Conservation (phyloP, 2,888 invertebrate species). For the Andrena hattorfiana region DNA sequence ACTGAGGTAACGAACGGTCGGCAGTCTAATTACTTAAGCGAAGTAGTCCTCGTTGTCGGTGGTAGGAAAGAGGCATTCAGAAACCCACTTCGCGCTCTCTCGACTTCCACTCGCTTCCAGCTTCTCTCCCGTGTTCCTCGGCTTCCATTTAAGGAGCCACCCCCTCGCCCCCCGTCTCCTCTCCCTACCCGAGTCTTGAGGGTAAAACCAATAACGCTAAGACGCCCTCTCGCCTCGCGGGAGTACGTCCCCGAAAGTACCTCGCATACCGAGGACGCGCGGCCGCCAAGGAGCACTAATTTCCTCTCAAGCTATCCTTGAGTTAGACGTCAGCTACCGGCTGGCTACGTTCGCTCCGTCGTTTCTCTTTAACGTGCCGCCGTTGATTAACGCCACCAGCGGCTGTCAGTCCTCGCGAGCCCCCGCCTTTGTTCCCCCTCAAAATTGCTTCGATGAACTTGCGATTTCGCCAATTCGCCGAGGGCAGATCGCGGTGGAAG, state of each 20-base stretch:
- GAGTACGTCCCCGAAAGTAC: conserved; percentile 74
- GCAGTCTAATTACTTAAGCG: conserved; percentile 83
- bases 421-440: neutral
- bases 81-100: conserved; percentile 60
- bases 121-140: conserved; percentile 50
- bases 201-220: conserved; percentile 84
- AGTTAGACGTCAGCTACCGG: conserved; percentile 82
- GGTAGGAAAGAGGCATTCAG: conserved; percentile 65
- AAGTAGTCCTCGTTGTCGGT: conserved; percentile 79
- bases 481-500: too few relatives aligned
- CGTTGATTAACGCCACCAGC: conserved; percentile 56
- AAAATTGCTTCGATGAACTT: conserved; percentile 6
- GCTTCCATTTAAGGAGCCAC: conserved; percentile 65
- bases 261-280: conserved; percentile 77
- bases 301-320: conserved; percentile 75
- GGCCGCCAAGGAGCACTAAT: conserved; percentile 81
- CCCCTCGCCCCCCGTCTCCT: conserved; percentile 11
- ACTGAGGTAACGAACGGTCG: conserved; percentile 80
- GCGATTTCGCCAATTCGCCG: neutral
- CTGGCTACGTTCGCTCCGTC: conserved; percentile 26
- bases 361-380: conserved; percentile 33
- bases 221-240: conserved; percentile 73
- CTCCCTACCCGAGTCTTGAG: conserved; percentile 63
- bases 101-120: conserved; percentile 17
- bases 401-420: conserved; percentile 32